Conservation (phyloP, 2,888 invertebrate genomes). For the Yponomeuta cagnagella region DNA sequence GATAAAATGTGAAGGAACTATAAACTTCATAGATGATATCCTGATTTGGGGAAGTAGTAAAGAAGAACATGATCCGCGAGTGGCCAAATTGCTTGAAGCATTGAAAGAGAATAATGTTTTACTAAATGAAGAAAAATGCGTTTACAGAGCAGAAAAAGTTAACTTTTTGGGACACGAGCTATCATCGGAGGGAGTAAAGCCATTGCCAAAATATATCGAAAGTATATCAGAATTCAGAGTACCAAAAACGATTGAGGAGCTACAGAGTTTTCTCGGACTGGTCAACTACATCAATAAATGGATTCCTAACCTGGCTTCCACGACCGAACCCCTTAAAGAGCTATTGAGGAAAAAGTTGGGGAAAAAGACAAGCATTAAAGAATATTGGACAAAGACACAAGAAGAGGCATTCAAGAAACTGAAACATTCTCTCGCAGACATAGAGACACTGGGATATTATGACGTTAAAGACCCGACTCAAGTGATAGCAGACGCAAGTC, state of each 20-base stretch:
- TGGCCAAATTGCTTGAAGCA: slow-evolving; percentile 8
- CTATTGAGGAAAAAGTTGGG: slow-evolving; percentile 11
- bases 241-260: slow-evolving; percentile 15
- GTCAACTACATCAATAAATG: slow-evolving; percentile 17
- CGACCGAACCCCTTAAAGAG: slow-evolving; percentile 23
- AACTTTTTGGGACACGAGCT: slow-evolving; percentile 18
- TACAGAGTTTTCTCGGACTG: slow-evolving; percentile 18
- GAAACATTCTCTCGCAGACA: slow-evolving; percentile 28
- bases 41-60: slow-evolving; percentile 25
- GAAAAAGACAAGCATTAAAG: slow-evolving; percentile 6
- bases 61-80: slow-evolving; percentile 12
- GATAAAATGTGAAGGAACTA: slow-evolving; percentile 31
- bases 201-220: slow-evolving; percentile 15
- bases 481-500: slow-evolving; percentile 38
- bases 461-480: slow-evolving; percentile 29
- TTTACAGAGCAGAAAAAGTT: slow-evolving; percentile 6
- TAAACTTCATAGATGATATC: slow-evolving; percentile 46
- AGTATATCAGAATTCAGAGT: slow-evolving; percentile 13
- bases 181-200: slow-evolving; percentile 13
- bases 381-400: slow-evolving; percentile 15
- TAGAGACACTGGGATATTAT: slow-evolving; percentile 30
- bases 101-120: slow-evolving; percentile 13
- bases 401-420: slow-evolving; percentile 1
- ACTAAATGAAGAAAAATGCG: slow-evolving; percentile 14
- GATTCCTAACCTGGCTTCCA: slow-evolving; percentile 25